Evolutionary conservation across 2,888 invertebrate species (phyloP).

Genomic region (Pterostichus madidus): DNA sequence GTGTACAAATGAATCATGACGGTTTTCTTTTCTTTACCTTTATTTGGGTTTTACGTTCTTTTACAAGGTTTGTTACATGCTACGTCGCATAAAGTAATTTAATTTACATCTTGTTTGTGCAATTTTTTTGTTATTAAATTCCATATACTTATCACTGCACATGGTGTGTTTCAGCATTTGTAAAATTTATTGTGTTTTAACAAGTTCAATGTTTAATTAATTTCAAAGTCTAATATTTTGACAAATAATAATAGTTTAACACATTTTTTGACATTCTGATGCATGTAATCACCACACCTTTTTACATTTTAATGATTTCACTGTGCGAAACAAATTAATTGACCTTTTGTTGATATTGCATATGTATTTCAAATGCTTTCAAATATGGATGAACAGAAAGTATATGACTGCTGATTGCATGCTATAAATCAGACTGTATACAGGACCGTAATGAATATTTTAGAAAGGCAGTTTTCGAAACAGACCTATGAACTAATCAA

Average conservation of each 20-base stretch:
- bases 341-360: constrained; percentile 35
- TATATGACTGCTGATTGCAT: not conserved
- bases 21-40: not conserved
- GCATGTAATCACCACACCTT: constrained; percentile 23
- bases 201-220: not conserved
- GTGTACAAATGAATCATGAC: constrained; percentile 5
- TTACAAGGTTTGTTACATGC: not conserved
- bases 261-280: constrained; percentile 25
- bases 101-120: not conserved
- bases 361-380: constrained; percentile 3
- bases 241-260: constrained; percentile 8
- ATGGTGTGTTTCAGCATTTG: too few species aligned
- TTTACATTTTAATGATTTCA: constrained; percentile 20
- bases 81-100: not conserved
- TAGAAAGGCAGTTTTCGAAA: too few species aligned
- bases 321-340: constrained; percentile 16
- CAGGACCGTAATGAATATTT: not conserved
- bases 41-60: not conserved
- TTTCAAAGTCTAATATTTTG: constrained; percentile 4
- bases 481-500: too few species aligned
- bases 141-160: too few species aligned
- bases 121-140: too few species aligned
- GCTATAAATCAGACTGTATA: constrained; percentile 15
- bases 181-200: not conserved
- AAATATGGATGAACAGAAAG: constrained; percentile 40